phyloP scores from a whole-genome alignment of 2,888 invertebrate genomes.

The Sminthurides aquaticus region DNA sequence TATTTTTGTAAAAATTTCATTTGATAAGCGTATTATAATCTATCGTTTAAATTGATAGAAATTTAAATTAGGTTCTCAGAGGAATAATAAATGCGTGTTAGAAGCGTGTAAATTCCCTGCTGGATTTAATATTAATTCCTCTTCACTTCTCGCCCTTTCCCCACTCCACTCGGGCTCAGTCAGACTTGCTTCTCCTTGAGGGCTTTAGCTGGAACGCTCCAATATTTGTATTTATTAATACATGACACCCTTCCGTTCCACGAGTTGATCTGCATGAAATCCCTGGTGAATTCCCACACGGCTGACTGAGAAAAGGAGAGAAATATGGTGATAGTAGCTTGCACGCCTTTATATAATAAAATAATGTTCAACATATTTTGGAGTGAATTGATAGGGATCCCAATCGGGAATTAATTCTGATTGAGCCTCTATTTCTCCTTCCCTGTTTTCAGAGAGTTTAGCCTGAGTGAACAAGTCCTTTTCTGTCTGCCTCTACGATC shows the following conservation, averaged over 20 bases:
- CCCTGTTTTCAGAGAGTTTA: no score
- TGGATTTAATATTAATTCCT: neutral
- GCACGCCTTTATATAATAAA: neutral
- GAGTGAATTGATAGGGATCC: neutral
- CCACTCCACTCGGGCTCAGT: no score
- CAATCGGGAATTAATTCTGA: neutral
- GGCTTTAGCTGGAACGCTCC: no score
- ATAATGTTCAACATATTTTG: neutral
- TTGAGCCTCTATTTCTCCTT: no score
- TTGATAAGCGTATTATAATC: no score
- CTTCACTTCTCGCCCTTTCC: no score
- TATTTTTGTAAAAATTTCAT: no score
- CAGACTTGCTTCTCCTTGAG: no score
- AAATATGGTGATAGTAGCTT: no score
- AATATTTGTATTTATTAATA: neutral
- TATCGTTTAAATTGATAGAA: neutral
- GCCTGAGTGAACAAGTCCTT: no score
- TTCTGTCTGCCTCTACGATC: no score
- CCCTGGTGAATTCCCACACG: neutral
- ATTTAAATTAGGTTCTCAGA: neutral
- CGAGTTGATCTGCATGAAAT: neutral
- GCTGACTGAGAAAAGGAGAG: no score
- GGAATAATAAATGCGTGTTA: neutral
- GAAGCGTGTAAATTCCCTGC: neutral
- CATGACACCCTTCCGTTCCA: neutral